Conservation (phyloP, 2,888 invertebrate species). For the Torymus tubicola region DNA sequence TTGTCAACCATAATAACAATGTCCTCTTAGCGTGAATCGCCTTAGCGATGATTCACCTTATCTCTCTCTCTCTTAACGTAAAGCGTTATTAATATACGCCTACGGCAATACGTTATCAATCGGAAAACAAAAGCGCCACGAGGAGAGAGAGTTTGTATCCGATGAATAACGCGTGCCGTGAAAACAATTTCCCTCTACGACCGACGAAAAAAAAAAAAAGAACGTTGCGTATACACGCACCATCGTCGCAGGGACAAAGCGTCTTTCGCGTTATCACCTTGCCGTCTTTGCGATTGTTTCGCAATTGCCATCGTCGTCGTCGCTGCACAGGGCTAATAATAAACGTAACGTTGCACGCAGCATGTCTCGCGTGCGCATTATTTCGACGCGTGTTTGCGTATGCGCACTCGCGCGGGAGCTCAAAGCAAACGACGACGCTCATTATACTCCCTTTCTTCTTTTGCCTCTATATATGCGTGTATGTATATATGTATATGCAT, state of each 20-base stretch:
- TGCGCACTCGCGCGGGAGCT: background rate
- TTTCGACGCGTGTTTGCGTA: background rate
- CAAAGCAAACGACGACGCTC: too few species aligned
- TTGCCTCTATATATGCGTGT: too few species aligned
- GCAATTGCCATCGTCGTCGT: constrained; percentile 9
- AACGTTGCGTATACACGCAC: background rate
- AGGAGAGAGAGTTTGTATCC: background rate
- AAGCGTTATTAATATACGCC: too few species aligned
- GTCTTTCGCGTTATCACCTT: constrained; percentile 12
- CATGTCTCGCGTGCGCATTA: background rate
- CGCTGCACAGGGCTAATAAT: constrained; percentile 20
- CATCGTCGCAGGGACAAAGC: background rate
- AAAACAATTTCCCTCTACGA: constrained; percentile 15
- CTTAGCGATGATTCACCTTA: too few species aligned
- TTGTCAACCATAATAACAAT: too few species aligned
- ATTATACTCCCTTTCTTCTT: too few species aligned
- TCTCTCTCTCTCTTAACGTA: too few species aligned
- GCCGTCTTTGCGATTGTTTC: constrained; percentile 33
- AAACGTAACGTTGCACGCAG: constrained; percentile 12
- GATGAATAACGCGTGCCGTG: constrained; percentile 22
- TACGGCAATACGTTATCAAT: too few species aligned
- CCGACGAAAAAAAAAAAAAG: background rate
- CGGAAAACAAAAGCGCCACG: background rate
- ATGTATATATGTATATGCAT: too few species aligned
- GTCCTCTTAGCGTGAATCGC: too few species aligned